phyloP scores from a whole-genome alignment of 2,888 invertebrate genomes.

The Nomada ruficornis region DNA sequence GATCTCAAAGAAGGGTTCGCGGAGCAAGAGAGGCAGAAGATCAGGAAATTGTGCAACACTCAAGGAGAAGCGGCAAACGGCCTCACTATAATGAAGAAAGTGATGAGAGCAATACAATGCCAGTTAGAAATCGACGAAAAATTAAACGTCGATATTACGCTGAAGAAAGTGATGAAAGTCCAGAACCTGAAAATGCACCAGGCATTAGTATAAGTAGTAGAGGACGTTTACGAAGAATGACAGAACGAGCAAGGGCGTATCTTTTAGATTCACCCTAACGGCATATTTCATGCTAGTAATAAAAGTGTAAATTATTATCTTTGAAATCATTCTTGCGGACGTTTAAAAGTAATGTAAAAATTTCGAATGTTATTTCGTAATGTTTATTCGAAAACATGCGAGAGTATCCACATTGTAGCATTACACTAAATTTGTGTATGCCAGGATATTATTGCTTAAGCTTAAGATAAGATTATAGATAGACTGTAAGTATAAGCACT shows the following conservation, averaged over 20 bases:
- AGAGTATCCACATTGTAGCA: constrained; percentile 49
- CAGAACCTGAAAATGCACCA: constrained; percentile 74
- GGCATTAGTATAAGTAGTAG: constrained; percentile 90
- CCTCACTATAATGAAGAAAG: constrained; percentile 82
- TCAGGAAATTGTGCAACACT: constrained; percentile 55
- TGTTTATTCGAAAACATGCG: constrained; percentile 42
- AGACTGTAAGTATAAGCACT: constrained; percentile 57
- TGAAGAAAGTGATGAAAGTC: constrained; percentile 80
- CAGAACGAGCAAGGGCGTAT: constrained; percentile 91
- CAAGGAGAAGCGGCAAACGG: constrained; percentile 78
- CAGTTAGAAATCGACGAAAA: constrained; percentile 78
- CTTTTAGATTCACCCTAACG: constrained; percentile 84
- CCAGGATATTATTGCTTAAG: constrained; percentile 48
- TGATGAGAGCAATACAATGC: constrained; percentile 75
- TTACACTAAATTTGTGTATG: constrained; percentile 48
- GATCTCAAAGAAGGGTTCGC: constrained; percentile 68
- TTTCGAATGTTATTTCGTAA: constrained; percentile 50
- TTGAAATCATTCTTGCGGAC: constrained; percentile 28
- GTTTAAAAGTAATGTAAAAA: constrained; percentile 43
- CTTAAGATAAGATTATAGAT: constrained; percentile 49
- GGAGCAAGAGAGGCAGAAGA: constrained; percentile 61
- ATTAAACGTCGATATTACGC: constrained; percentile 81
- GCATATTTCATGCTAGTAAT: constrained; percentile 69
- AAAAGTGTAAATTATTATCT: constrained; percentile 48
- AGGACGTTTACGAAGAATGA: constrained; percentile 93